Base-by-base conservation (phyloP, 2,113 vertebrate genomes). In the Sarotherodon lohbergeri region DNA sequence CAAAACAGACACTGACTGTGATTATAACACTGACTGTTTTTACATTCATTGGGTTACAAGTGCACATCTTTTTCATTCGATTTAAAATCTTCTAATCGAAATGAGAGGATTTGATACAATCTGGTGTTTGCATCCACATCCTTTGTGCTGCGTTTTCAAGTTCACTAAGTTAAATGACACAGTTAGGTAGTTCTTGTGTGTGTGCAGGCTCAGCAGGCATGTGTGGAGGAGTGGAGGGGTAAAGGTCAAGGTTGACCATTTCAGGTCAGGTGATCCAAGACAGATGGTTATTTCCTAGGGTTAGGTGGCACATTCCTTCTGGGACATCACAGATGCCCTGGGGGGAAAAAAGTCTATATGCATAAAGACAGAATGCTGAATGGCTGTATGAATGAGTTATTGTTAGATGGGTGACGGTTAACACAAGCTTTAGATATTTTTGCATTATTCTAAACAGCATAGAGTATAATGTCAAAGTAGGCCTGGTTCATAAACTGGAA, bases 231-330 rank as follows among this genome's bases (percentile, higher is more conserved):
- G 76, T 34, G 84, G 81, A 36, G 66, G 85, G 85, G 56, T 61
- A 92, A 87, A 92, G 95, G 94, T 96, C 94, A 95, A 92, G 90
- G 88, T 85, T 90, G 92, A 89, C 80, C 19, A 73, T 88, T 86
- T 90, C 59, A 91, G 93, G 93, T 95, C 95, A 94, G 93, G 66
- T 94, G 91, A 94, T 78, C 82, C 48, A 88, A 61, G 91, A 92
- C 95, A 96, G 95, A 96, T 96, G 95, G 94, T 86, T 79, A 95
- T 93, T 95, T 94, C 90, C 34, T 22, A 82, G 19, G 9, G n/a
- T 82, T 93, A 81, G 80, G 54, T 80, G 91, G 91, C 66, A 88
- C 86, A 80, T 63, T 88, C 85, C 87, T 92, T 81, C 17, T 14
- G 90, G 86, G 82, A 86, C 80, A 6, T 3, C 9, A 14, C 54